These are phyloP conservation scores for Anneissia japonica DNA, from an alignment of 35 echinoderm and acorn worm species.

Conservation along the genomic window DNA sequence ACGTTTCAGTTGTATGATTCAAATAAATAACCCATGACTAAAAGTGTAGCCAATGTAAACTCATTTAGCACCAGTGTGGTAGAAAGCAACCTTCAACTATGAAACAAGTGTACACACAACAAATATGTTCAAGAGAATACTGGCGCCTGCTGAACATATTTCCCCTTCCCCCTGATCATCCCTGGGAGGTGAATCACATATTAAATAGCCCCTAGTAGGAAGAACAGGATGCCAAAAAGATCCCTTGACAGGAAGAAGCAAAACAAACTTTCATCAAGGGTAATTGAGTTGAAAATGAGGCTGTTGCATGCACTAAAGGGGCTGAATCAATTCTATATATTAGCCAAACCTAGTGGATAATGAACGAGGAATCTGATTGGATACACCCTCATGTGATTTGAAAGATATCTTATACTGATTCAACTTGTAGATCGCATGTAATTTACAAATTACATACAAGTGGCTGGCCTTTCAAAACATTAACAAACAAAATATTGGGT, in stretches of 20 bases:
- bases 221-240: neutral
- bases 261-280: neutral
- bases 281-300: neutral
- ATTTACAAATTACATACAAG: too few species aligned
- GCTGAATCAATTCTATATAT: neutral
- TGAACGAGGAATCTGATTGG: neutral
- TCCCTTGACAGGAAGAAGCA: neutral
- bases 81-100: neutral
- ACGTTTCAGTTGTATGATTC: neutral
- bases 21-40: neutral
- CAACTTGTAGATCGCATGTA: too few species aligned
- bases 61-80: neutral
- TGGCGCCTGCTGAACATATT: neutral
- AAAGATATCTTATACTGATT: too few species aligned
- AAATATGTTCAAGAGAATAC: neutral
- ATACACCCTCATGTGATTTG: too few species aligned
- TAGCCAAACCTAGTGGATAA: neutral
- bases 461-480: too few species aligned
- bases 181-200: neutral
- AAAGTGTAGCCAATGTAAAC: neutral
- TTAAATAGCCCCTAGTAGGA: neutral
- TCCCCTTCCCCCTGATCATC: neutral
- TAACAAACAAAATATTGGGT: too few species aligned
- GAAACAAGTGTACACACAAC: neutral
- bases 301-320: neutral